Base-by-base conservation (phyloP, 2,888 invertebrate genomes). In the Noctua janthe region DNA sequence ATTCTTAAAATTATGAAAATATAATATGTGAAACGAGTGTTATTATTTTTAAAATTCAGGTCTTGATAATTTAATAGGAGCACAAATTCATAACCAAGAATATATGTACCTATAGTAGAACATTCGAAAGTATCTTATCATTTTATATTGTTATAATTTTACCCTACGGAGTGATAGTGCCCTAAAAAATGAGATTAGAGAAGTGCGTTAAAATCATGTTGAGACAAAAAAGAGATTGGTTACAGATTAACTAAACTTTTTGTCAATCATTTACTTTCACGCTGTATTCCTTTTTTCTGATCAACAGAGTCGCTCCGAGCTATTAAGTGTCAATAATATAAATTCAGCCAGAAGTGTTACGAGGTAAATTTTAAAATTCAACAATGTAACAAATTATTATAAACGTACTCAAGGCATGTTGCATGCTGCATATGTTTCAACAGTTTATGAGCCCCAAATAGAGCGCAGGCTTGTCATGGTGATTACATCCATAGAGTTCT, bases 221-320 rank as follows among this genome's bases (percentile, higher is more conserved):
- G 59, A 76, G 59, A 78, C 59, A 78, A 87, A 86, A 85, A 85
- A 80, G 56, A 43, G 76, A 78, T 86, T 71, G 81, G 85, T 81
- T 81, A 84, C 81, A 84, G 87, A 86, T 86, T 84, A 87, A 83
- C 78, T 74, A 43, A 78, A 54, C 66, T 79, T 80, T 83, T 87
- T 88, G 56, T 82, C 70, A 71, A 73, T 80, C 76, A 81, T 87
- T 84, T 84, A 82, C 77, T 85, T 87, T 86, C 79, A 77, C 77
- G 71, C 23, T 80, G 39, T 64, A 59, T 72, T 77, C 47, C 15
- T 51, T 7, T 56, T 78, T 74, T 77, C 39, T 8, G 8, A 49
- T 71, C 51, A 17, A 62, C 20, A n/a, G 20, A 69, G 59, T 43
- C 23, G 1, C 56, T 70, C 10, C 4, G 23, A 43, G 66, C 51